These are phyloP conservation scores for Anthoptus insignis DNA, from an alignment of 2,888 invertebrate species.

Conservation along the genomic window DNA sequence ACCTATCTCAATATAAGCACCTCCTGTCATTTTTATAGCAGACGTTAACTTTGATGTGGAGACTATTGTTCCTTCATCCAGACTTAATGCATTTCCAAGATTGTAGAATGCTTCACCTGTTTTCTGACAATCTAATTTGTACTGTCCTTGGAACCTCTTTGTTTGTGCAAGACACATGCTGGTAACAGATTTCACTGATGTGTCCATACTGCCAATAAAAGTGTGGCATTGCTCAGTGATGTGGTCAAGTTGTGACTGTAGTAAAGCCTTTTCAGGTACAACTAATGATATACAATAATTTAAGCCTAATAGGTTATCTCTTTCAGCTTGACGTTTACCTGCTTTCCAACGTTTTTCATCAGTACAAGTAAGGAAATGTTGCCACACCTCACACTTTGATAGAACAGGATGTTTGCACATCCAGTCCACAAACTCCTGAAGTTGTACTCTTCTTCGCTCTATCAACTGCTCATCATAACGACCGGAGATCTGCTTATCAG, in stretches of 20 bases:
- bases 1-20: slow-evolving; percentile 96
- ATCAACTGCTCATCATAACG: slow-evolving; percentile 99
- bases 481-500: slow-evolving; percentile 99
- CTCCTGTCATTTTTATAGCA: slow-evolving; percentile 95
- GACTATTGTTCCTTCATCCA: slow-evolving; percentile 90
- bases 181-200: slow-evolving; percentile 94
- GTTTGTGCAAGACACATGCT: slow-evolving; percentile 94
- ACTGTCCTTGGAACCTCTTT: slow-evolving; percentile 94
- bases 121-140: slow-evolving; percentile 96
- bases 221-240: slow-evolving; percentile 94
- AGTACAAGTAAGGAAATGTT: slow-evolving; percentile 98
- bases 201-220: slow-evolving; percentile 95
- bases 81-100: slow-evolving; percentile 94
- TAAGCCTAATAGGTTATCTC: slow-evolving; percentile 96
- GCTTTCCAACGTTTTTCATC: slow-evolving; percentile 99
- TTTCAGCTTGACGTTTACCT: slow-evolving; percentile 98
- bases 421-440: slow-evolving; percentile 99
- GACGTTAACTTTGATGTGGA: slow-evolving; percentile 90
- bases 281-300: slow-evolving; percentile 97
- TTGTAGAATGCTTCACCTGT: slow-evolving; percentile 95
- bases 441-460: slow-evolving; percentile 96
- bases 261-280: slow-evolving; percentile 93
- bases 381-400: slow-evolving; percentile 97
- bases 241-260: slow-evolving; percentile 92
- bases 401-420: slow-evolving; percentile 99